These are phyloP conservation scores for Eurystomus glaucurus DNA, from an alignment of 2,797 vertebrate species.

Conservation along the genomic window DNA sequence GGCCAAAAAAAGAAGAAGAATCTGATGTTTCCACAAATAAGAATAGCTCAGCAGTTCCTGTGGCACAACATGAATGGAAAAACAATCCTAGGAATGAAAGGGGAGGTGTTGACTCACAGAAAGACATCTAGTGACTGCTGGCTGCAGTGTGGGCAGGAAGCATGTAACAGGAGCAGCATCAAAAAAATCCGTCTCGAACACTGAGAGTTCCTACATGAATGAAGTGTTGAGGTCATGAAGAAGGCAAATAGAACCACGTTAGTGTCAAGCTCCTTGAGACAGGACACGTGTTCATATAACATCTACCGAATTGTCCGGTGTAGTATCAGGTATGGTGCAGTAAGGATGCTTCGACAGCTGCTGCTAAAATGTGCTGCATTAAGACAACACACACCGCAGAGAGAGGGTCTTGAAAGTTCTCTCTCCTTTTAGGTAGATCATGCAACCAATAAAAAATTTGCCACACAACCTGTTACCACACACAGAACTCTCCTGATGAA, in stretches of 20 bases:
- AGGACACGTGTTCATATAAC: not conserved
- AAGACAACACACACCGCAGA: accelerated
- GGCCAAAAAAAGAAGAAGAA: not conserved
- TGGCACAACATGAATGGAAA: not conserved
- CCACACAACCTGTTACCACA: accelerated
- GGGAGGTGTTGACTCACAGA: not conserved
- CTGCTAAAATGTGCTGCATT: not conserved
- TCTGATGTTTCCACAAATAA: not conserved
- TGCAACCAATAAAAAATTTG: not conserved
- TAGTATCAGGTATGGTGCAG: too few relatives aligned
- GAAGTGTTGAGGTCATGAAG: not conserved
- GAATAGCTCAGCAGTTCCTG: not conserved
- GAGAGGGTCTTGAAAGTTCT: not conserved
- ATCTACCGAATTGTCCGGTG: not conserved
- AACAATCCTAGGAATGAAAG: not conserved
- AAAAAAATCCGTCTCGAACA: not conserved
- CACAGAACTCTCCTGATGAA: not conserved
- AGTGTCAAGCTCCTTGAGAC: not conserved
- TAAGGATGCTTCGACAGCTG: not conserved
- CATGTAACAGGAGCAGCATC: accelerated
- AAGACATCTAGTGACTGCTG: not conserved
- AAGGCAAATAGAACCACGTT: not conserved
- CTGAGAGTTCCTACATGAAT: not conserved
- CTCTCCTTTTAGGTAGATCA: not conserved
- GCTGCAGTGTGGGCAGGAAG: not conserved